A percentile compares a stretch with the other conserved stretches of the same genome.
phyloP scores from a whole-genome alignment of 2,113 vertebrate species.

The Narcine bancroftii region DNA sequence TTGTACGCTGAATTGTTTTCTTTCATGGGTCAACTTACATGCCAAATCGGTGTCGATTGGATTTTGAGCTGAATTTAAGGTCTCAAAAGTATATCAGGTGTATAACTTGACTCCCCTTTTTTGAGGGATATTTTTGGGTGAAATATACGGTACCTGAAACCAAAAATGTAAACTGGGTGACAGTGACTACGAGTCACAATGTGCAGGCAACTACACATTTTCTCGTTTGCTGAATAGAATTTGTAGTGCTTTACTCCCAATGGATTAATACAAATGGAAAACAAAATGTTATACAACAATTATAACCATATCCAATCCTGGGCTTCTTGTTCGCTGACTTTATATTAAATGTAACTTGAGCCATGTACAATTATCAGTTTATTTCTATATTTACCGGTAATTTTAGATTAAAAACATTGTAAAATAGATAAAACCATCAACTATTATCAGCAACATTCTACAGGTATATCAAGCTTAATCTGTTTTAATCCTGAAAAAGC shows the following conservation, averaged over 20 bases:
- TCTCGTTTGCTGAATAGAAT: neutral
- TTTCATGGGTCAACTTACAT: no score
- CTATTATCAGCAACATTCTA: constrained; percentile 18
- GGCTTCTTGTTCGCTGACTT: neutral
- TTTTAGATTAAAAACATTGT: neutral
- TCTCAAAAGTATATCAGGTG: no score
- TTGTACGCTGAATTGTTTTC: no score
- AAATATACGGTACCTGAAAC: neutral
- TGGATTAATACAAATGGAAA: neutral
- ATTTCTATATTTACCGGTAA: constrained; percentile 3
- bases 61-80: no score
- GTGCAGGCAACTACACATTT: neutral
- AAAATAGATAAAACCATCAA: constrained; percentile 15
- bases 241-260: no score
- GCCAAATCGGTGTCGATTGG: no score
- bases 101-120: no score
- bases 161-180: neutral
- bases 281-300: neutral
- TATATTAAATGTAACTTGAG: neutral
- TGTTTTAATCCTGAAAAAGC: constrained; percentile 31
- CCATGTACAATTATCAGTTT: neutral
- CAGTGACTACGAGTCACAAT: neutral
- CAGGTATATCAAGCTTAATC: constrained; percentile 1
- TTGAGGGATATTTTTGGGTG: no score
- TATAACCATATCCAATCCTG: neutral